Base-by-base conservation (phyloP, 2,797 vertebrate genomes). In the Adrianichthys oophorus region DNA sequence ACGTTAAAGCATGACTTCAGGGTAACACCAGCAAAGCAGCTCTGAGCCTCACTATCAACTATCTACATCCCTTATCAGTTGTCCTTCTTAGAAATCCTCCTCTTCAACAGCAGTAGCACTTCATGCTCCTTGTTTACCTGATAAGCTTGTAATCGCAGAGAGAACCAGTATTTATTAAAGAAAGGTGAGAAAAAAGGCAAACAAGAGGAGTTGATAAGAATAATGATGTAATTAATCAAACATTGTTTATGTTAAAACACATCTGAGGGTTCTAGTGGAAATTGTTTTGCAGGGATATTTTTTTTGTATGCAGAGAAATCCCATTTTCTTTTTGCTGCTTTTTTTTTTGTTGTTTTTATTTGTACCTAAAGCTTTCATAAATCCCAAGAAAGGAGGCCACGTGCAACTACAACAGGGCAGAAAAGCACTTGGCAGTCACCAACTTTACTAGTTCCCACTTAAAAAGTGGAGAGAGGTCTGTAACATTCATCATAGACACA, bases 41-140 rank as follows among this genome's bases (percentile, higher is more conserved):
- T 12, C 10, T 12, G 10, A 10, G 32, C 32, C 10, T 37, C 32
- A 37, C 10, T 37, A 37, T 37, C 10, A 37, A 12, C 29, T 10
- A 32, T 32, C 29, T 32, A 32, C 32, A 37, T 12, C 32, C 32
- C 32, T 12, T 37, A 37, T 37, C 32, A 37, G 32, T 12, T 56
- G 50, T 61, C 47, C 74, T 68, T 68, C 64, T 65, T 59, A 62
- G 72, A 76, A 74, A 70, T 75, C 70, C 69, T 76, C 48, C 58
- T 59, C 78, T 62, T 59, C 82, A 83, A 76, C 55, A 55, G 70
- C 7, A 74, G 61, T 66, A 85, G 83, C 78, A 80, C 82, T 78
- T 63, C 72, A 58, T 68, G 65, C 62, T 68, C 67, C 65, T 65
- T 69, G 65, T 55, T 65, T 65, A 74, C 52, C 65, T 70, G 87